Conservation (phyloP, 2,797 vertebrate genomes). For the Coregonus ussuriensis region DNA sequence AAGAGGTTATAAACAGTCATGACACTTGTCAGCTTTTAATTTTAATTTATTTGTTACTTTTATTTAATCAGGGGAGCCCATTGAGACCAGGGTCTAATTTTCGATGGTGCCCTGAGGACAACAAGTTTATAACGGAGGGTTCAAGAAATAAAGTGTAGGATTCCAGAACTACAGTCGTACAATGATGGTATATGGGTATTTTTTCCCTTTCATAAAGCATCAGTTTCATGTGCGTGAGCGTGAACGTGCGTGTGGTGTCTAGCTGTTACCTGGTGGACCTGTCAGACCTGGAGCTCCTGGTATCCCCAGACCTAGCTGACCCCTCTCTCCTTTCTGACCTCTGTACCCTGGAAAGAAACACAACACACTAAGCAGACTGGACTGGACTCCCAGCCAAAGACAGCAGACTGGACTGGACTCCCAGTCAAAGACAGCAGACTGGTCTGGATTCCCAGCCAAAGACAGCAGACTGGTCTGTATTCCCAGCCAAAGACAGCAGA, state of each 20-base stretch:
- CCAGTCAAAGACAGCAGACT: not conserved
- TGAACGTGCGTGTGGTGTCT: not conserved
- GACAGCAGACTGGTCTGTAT: conserved; percentile 11
- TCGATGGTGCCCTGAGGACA: too few relatives aligned
- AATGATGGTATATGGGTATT: too few relatives aligned
- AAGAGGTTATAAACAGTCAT: not conserved
- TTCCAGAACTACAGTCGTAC: too few relatives aligned
- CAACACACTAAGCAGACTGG: conserved; percentile 27
- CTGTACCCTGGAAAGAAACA: conserved; percentile 85
- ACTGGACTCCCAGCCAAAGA: not conserved
- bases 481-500: conserved; percentile 1
- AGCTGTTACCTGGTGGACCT: conserved; percentile 79
- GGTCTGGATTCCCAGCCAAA: not conserved
- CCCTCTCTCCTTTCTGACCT: conserved; percentile 97
- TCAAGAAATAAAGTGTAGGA: too few relatives aligned
- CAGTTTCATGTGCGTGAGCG: not conserved
- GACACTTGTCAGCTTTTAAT: not conserved
- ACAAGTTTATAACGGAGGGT: too few relatives aligned
- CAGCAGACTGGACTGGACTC: conserved; percentile 11
- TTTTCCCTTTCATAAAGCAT: too few relatives aligned
- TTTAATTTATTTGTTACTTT: too few relatives aligned
- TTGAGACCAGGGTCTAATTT: too few relatives aligned
- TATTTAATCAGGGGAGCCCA: too few relatives aligned
- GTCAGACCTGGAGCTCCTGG: conserved; percentile 85
- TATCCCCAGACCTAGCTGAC: conserved; percentile 91